Evolutionary conservation across 2,888 invertebrate genomes (phyloP).

Genomic region (Chirona hameri): DNA sequence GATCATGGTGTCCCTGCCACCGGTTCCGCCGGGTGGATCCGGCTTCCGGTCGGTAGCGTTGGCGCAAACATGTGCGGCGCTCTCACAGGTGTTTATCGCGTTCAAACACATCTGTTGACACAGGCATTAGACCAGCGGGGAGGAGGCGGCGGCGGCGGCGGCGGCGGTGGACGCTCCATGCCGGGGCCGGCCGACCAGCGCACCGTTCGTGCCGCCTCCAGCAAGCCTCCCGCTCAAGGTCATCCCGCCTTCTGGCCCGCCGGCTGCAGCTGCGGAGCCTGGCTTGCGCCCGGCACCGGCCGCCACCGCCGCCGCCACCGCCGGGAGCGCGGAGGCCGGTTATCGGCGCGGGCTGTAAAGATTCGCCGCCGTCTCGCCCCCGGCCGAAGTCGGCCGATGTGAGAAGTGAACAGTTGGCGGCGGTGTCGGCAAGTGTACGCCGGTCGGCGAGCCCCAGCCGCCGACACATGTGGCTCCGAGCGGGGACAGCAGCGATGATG

Average conservation of each 20-base stretch:
- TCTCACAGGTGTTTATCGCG: constrained; percentile 26
- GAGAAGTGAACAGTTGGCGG: constrained; percentile 6
- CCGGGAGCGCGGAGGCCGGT: not conserved
- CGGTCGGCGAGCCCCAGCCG: not conserved
- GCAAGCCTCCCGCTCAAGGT: not conserved
- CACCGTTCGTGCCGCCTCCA: not conserved
- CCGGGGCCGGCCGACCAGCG: not conserved
- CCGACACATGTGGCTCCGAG: not conserved
- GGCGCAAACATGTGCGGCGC: not conserved
- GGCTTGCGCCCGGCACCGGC: not conserved
- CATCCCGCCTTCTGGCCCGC: not conserved
- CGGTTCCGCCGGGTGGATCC: not conserved
- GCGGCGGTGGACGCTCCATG: not conserved
- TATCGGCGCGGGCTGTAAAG: constrained; percentile 14
- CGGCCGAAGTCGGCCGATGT: not conserved
- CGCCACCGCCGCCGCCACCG: not conserved
- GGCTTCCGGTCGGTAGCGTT: not conserved
- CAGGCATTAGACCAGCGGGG: not conserved
- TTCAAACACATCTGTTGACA: constrained; percentile 24
- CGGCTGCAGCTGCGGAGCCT: not conserved
- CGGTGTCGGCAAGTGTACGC: not conserved
- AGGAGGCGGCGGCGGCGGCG: not conserved
- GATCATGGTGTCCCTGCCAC: too few relatives aligned
- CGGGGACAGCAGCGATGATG: too few relatives aligned
- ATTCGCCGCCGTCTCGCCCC: not conserved